phyloP scores from a whole-genome alignment of 1,140 invertebrate genomes.

The Sycobia sp. region DNA sequence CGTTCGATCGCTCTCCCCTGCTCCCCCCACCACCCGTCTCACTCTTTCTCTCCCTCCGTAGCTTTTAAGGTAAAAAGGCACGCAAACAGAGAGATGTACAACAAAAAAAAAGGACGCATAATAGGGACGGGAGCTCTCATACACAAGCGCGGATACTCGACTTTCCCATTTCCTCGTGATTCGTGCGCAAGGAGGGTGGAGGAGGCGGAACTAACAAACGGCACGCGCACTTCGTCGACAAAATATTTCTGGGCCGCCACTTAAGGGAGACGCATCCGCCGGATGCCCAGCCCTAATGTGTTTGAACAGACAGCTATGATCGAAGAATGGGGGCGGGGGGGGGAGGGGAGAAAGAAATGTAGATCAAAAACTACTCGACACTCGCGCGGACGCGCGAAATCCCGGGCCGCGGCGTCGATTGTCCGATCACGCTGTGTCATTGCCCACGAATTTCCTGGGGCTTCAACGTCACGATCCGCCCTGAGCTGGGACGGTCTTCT shows the following conservation, averaged over 20 bases:
- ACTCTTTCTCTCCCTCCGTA: too few species aligned
- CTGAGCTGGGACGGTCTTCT: not conserved
- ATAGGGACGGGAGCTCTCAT: too few species aligned
- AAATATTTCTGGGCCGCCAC: constrained; percentile 45
- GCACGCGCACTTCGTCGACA: constrained; percentile 38
- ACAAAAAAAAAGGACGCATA: too few species aligned
- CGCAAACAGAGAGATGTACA: constrained; percentile 17
- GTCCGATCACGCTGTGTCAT: too few species aligned
- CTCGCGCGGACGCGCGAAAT: too few species aligned
- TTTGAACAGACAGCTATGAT: constrained; percentile 50
- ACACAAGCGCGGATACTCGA: constrained; percentile 36
- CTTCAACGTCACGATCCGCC: too few species aligned
- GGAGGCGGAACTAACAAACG: constrained; percentile 33
- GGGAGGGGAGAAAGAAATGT: too few species aligned
- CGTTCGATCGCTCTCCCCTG: too few species aligned
- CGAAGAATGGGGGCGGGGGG: too few species aligned
- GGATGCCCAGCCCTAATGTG: constrained; percentile 53
- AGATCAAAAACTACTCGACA: too few species aligned
- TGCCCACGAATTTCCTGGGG: constrained; percentile 7
- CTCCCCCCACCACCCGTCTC: too few species aligned
- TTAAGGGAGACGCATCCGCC: constrained; percentile 42
- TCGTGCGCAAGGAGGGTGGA: constrained; percentile 35
- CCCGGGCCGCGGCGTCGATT: too few species aligned
- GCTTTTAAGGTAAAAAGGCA: not conserved
- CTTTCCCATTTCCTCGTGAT: constrained; percentile 46